These are phyloP conservation scores for Bilobella aurantiaca DNA, from an alignment of 1,140 invertebrate genomes.

Conservation along the genomic window DNA sequence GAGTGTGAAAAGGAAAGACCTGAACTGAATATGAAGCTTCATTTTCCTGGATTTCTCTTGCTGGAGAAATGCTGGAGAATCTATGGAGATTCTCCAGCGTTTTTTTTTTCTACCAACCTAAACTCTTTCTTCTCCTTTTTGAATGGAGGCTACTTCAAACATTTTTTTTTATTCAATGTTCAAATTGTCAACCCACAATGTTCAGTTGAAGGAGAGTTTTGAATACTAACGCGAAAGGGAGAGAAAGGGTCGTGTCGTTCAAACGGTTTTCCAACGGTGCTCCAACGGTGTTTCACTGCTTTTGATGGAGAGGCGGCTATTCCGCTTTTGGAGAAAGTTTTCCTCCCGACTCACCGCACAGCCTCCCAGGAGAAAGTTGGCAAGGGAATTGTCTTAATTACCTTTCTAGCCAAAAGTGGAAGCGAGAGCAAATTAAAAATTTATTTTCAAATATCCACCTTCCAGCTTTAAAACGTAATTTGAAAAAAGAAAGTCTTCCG, in stretches of 20 bases:
- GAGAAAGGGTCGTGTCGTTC: not conserved
- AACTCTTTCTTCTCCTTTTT: not conserved
- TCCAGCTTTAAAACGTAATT: too few relatives aligned
- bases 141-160: constrained; percentile 4
- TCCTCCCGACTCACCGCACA: too few relatives aligned
- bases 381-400: not conserved
- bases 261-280: too few relatives aligned
- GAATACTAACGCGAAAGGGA: constrained; percentile 1
- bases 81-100: not conserved
- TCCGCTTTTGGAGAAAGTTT: too few relatives aligned
- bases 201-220: not conserved
- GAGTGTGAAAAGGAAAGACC: constrained; percentile 1
- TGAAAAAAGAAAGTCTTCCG: too few relatives aligned
- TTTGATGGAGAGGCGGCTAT: not conserved
- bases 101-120: not conserved
- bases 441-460: not conserved
- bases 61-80: too few relatives aligned
- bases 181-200: constrained; percentile 2
- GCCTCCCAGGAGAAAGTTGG: too few relatives aligned
- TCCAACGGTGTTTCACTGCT: too few relatives aligned
- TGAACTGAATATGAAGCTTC: constrained; percentile 6
- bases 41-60: too few relatives aligned
- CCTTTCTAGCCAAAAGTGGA: too few relatives aligned
- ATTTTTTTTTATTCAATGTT: constrained; percentile 8
- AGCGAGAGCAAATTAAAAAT: not conserved